Evolutionary conservation across 2,888 invertebrate species (phyloP).

Genomic region (Hylaea fasciaria): DNA sequence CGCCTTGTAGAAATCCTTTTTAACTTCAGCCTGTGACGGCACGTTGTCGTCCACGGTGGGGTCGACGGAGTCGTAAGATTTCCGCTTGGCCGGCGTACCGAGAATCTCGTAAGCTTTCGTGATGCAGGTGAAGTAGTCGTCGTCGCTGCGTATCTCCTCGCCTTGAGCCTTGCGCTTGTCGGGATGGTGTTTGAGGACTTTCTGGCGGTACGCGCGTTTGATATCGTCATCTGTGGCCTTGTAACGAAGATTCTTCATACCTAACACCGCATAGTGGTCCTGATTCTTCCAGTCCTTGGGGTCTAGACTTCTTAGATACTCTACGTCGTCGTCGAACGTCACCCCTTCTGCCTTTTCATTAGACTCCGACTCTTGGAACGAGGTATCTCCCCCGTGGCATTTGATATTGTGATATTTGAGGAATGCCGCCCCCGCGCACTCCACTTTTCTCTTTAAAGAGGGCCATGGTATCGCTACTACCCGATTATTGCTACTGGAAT

Average conservation of each 20-base stretch:
- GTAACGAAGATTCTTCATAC: slow-evolving; percentile 92
- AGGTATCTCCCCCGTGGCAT: slow-evolving; percentile 78
- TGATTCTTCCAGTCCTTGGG: slow-evolving; percentile 99
- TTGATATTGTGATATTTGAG: slow-evolving; percentile 79
- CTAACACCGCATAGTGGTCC: slow-evolving; percentile 98
- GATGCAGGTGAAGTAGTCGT: slow-evolving; percentile 99
- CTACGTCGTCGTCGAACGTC: slow-evolving; percentile 88
- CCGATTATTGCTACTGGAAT: slow-evolving; percentile 58
- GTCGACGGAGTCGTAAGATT: slow-evolving; percentile 98
- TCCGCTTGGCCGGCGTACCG: slow-evolving; percentile 91
- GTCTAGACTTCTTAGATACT: slow-evolving; percentile 94
- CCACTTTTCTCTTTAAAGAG: slow-evolving; percentile 71
- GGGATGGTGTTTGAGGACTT: slow-evolving; percentile 95
- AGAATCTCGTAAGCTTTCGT: slow-evolving; percentile 97
- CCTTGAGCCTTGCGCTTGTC: slow-evolving; percentile 98
- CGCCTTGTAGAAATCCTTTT: slow-evolving; percentile 89
- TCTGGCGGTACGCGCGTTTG: slow-evolving; percentile 94
- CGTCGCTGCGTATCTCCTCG: slow-evolving; percentile 94
- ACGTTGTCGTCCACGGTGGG: slow-evolving; percentile 95
- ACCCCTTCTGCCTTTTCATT: slow-evolving; percentile 77
- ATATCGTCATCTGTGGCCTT: slow-evolving; percentile 97
- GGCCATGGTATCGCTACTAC: slow-evolving; percentile 69
- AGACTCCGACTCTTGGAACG: slow-evolving; percentile 70
- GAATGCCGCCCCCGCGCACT: slow-evolving; percentile 82
- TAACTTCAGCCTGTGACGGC: slow-evolving; percentile 90